phyloP scores from a whole-genome alignment of 2,113 vertebrate species.

The Leptobrachium ailaonicum region DNA sequence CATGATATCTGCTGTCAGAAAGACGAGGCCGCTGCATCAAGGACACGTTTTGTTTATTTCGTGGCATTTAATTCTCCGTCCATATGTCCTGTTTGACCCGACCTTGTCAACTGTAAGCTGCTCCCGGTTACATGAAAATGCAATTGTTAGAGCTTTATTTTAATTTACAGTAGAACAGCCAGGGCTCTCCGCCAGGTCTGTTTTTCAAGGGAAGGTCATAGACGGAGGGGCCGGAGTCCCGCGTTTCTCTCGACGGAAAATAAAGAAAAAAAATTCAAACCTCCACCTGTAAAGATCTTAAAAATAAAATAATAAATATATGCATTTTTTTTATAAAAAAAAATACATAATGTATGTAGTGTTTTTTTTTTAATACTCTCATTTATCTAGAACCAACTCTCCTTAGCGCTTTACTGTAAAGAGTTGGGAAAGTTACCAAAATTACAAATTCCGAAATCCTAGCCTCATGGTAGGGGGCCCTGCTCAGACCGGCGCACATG shows the following conservation, averaged over 20 bases:
- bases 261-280: too few relatives aligned
- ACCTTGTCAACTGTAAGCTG: constrained; percentile 42
- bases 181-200: constrained; percentile 25
- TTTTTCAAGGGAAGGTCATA: constrained; percentile 5
- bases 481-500: too few relatives aligned
- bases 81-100: constrained; percentile 40
- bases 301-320: too few relatives aligned
- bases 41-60: constrained; percentile 6
- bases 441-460: too few relatives aligned
- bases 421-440: too few relatives aligned
- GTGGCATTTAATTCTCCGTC: constrained; percentile 34
- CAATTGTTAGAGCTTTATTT: constrained; percentile 30
- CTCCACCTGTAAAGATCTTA: too few relatives aligned
- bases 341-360: too few relatives aligned
- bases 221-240: not conserved
- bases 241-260: not conserved
- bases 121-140: constrained; percentile 34
- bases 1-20: not conserved
- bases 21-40: not conserved
- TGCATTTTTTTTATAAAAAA: too few relatives aligned
- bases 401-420: too few relatives aligned
- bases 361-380: too few relatives aligned
- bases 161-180: constrained; percentile 20
- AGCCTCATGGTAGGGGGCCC: too few relatives aligned
- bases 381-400: too few relatives aligned